Evolutionary conservation across 2,113 vertebrate genomes (phyloP).

Genomic region (Orycteropus afer): DNA sequence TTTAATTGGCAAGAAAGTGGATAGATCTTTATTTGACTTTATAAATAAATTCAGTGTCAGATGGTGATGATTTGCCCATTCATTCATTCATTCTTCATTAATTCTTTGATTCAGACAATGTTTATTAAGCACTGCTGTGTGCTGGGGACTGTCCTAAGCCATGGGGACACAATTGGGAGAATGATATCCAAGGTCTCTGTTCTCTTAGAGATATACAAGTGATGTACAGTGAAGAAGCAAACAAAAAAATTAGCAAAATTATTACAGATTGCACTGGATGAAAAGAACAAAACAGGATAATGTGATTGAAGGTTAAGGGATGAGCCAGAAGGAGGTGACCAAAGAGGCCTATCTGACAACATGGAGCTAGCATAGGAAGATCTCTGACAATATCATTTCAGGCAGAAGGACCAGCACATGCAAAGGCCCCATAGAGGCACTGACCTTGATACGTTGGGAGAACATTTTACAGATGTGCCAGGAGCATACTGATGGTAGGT

Average conservation of each 20-base stretch:
- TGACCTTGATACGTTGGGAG: neutral
- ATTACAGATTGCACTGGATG: neutral
- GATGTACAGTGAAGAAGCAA: neutral
- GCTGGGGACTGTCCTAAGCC: constrained; percentile 6
- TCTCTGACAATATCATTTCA: neutral
- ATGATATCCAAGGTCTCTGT: constrained; percentile 21
- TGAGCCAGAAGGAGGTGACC: neutral
- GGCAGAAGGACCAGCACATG: neutral
- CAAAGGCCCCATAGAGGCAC: neutral
- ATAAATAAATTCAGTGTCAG: constrained; percentile 67
- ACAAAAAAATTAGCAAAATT: constrained; percentile 13
- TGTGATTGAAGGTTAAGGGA: neutral
- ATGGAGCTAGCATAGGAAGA: neutral
- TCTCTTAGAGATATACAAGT: neutral
- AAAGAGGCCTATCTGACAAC: neutral
- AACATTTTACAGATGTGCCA: neutral
- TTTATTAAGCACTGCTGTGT: constrained; percentile 47
- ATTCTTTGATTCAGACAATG: constrained; percentile 63
- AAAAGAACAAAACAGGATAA: neutral
- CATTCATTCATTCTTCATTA: constrained; percentile 62
- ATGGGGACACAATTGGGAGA: neutral
- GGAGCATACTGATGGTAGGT: neutral
- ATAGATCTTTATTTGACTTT: constrained; percentile 62
- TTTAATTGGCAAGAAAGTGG: constrained; percentile 68
- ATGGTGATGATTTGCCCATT: constrained; percentile 48